phyloP scores from a whole-genome alignment of 2,113 vertebrate genomes.

The Alouatta palliata region DNA sequence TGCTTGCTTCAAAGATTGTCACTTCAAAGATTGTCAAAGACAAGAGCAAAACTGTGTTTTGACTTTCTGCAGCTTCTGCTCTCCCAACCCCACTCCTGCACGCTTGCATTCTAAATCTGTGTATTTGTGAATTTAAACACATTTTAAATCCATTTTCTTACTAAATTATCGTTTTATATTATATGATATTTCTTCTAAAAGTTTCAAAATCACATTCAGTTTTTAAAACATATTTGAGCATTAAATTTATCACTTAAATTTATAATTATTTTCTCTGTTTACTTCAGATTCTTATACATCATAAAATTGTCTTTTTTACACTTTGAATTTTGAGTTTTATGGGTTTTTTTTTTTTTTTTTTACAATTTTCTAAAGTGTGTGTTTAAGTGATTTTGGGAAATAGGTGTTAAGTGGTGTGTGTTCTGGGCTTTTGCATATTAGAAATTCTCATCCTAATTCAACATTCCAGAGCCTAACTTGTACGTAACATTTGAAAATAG shows the following conservation, averaged over 20 bases:
- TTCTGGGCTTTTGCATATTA: not conserved
- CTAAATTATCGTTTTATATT: not conserved
- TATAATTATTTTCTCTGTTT: constrained; percentile 12
- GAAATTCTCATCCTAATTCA: not conserved
- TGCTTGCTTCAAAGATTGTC: not conserved
- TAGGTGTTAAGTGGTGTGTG: not conserved
- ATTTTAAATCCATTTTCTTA: not conserved
- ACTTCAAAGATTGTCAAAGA: not conserved
- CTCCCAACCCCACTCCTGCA: not conserved
- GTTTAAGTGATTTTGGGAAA: not conserved
- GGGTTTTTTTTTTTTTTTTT: not conserved
- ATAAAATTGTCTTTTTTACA: not conserved
- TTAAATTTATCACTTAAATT: not conserved
- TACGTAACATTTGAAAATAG: not conserved
- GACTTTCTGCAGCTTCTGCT: not conserved
- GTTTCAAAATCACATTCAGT: constrained; percentile 9
- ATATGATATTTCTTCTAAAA: not conserved
- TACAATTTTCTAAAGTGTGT: not conserved
- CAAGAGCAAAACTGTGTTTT: not conserved
- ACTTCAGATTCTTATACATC: not conserved
- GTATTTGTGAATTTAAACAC: not conserved
- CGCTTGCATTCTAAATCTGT: not conserved
- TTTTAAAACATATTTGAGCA: not conserved
- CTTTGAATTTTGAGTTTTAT: not conserved
- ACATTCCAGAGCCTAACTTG: not conserved